Percentiles rank a stretch among this genome's conserved stretches.
These are phyloP conservation scores for Alexandromys fortis DNA, from an alignment of 2,113 vertebrate genomes.

Conservation along the genomic window DNA sequence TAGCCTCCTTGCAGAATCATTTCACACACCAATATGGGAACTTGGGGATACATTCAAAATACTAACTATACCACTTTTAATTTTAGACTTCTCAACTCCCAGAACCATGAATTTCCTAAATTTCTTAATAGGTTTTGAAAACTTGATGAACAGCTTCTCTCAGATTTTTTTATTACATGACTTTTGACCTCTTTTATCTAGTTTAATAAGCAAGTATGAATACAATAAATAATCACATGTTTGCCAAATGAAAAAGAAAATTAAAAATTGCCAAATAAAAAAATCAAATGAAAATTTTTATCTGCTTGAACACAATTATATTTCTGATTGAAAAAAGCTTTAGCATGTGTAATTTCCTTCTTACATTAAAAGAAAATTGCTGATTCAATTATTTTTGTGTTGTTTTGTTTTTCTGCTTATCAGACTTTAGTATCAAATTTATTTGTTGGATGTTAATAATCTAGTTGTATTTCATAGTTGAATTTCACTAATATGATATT, in stretches of 20 bases:
- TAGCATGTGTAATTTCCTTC: too few species aligned
- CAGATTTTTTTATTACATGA: neutral
- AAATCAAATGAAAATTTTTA: neutral
- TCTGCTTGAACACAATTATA: neutral
- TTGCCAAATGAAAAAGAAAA: neutral
- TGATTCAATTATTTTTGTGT: neutral
- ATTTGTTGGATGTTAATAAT: neutral
- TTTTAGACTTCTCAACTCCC: neutral
- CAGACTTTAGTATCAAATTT: neutral
- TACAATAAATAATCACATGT: neutral
- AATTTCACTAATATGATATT: slow-evolving; percentile 68
- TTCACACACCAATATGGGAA: too few species aligned
- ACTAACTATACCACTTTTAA: neutral
- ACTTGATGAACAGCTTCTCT: neutral
- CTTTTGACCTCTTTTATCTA: neutral
- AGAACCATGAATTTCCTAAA: neutral
- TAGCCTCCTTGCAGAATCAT: too few species aligned
- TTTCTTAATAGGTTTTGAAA: neutral
- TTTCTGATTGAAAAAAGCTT: too few species aligned
- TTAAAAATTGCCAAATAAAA: neutral
- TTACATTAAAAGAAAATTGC: neutral
- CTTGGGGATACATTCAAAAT: neutral
- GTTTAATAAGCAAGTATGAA: neutral
- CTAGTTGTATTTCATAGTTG: neutral
- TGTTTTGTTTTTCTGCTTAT: neutral